Conservation (phyloP, 2,113 vertebrate species). For the Synchiropus splendidus region DNA sequence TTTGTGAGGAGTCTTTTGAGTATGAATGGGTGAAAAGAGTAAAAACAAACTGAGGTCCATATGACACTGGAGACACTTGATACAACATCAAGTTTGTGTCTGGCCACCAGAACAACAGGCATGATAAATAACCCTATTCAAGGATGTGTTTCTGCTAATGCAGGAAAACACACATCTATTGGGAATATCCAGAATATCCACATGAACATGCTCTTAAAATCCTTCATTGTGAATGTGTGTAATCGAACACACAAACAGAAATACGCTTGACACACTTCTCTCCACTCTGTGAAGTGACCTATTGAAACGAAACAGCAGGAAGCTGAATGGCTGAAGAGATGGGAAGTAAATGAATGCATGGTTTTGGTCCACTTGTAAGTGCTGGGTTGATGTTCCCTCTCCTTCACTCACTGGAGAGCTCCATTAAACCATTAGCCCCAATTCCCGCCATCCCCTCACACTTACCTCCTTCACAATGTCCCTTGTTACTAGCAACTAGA, state of each 20-base stretch:
- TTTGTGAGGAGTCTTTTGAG: too few relatives aligned
- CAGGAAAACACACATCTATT: too few relatives aligned
- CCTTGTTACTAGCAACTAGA: conserved; percentile 14
- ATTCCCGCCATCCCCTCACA: conserved; percentile 12
- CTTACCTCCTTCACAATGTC: conserved; percentile 10
- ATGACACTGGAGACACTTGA: too few relatives aligned
- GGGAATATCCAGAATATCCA: conserved; percentile 6
- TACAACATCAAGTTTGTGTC: too few relatives aligned
- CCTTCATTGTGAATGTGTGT: conserved; percentile 48
- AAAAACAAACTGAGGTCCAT: too few relatives aligned
- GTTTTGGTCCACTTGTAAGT: conserved; percentile 41
- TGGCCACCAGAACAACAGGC: too few relatives aligned
- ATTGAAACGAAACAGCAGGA: conserved; percentile 50
- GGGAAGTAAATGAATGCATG: conserved; percentile 38
- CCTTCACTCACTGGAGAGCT: conserved; percentile 37
- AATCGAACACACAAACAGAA: conserved; percentile 41
- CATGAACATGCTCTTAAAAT: conserved; percentile 39
- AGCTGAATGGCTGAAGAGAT: conserved; percentile 35
- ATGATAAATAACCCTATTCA: too few relatives aligned
- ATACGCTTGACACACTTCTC: conserved; percentile 57
- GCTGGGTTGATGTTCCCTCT: conserved; percentile 29
- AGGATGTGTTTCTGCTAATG: too few relatives aligned
- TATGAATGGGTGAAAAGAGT: too few relatives aligned
- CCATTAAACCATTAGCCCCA: conserved; percentile 53
- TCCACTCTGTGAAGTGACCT: conserved; percentile 40